Evolutionary conservation across 2,113 vertebrate genomes (phyloP), one percentile per base, ranked within the genome.

Genomic region (Salvelinus namaycush): DNA sequence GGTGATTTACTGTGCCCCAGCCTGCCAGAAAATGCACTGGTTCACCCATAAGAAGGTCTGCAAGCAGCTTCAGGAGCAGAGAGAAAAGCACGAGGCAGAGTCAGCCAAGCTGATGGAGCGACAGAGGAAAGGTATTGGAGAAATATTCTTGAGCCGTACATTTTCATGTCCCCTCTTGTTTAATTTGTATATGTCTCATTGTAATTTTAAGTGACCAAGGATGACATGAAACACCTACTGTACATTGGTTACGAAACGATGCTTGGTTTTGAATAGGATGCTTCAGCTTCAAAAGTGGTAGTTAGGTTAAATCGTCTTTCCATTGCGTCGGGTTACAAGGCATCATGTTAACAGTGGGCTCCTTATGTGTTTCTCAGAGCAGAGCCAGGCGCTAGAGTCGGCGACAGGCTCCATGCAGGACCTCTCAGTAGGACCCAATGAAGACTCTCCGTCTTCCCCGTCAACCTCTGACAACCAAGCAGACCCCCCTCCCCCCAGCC

Each of bases 31-130:
- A 86, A 91, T 93, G 77, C 98, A 99, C 87, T 99, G 98, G 98
- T 99, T 99, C 88, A 93, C 96, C 22, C 98, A 99, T 88, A 99
- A 97, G 87, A 99, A 97, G 80, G 88, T 96, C 59, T 99, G 98
- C 84, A 97, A 96, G 92, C 91, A 69, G 24, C 90, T 99, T 51
- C 96, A 97, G 83, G 95, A 96, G 74, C 88, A 95, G 75, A 91
- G 97, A 39, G 95, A 97, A 82, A 94, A 94, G 76, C 96, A 97
- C 24, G 95, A 96, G 65, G 87, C 87, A 7, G 95, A 98, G 24
- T 89, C 95, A 26, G 93, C 94, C 83, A 94, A 92, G 81, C 93
- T 94, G 81, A 92, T 92, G 83, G 90, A 83, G 80, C 83, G 94
- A 79, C 91, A 92, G 81, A 91, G 87, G 59, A 89, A 90, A 88